Base-by-base conservation (phyloP, 1,140 invertebrate species). In the Himalopsyche phryganea region DNA sequence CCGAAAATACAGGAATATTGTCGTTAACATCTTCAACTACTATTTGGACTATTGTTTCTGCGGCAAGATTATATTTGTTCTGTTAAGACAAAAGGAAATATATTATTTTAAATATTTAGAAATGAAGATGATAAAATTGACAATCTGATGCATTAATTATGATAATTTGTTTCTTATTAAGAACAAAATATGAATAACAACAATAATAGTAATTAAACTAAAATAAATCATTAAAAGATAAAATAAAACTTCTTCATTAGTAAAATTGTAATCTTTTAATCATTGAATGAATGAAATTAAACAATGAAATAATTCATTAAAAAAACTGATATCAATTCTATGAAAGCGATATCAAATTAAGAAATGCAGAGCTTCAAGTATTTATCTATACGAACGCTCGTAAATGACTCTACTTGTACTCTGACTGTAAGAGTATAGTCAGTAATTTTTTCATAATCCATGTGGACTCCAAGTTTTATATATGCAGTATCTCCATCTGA, bases 1-100 rank as follows among this genome's bases (percentile, higher is more conserved):
- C 88, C 7, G 80, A 85, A 68, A 94, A 94, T 57, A 83, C 83
- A 0, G 92, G 92, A 62, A 91, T 89, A 66, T 92, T 90, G 69
- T 94, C 92, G 65, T 94, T 95, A 0, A 92, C 91, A 66, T 94
- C 92, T 66, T 84, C 76, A 1, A 93, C 80, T 67, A 86, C 81
- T 17, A 94, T 87, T 53, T 85, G 84, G 4, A 94, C 80, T 38
- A 83, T 81, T 3, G 85, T 88, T 75, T 91, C 89, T 6, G 88
- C 83, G 6, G 85, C 87, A 66, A 92, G 73, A 66, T 85, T 84
- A 67, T 86, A 88, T 66, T 90, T 90, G 71, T 95, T 94, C 75
- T 85, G 76, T 28, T 4, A 35, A 42, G 50, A 50, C 6, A 44
- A 50, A 32, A 50, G 2, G 1, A 44, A 54, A 46, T 36, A 13